These are phyloP conservation scores for Vanessa atalanta DNA, from an alignment of 1,140 invertebrate genomes.

Conservation along the genomic window DNA sequence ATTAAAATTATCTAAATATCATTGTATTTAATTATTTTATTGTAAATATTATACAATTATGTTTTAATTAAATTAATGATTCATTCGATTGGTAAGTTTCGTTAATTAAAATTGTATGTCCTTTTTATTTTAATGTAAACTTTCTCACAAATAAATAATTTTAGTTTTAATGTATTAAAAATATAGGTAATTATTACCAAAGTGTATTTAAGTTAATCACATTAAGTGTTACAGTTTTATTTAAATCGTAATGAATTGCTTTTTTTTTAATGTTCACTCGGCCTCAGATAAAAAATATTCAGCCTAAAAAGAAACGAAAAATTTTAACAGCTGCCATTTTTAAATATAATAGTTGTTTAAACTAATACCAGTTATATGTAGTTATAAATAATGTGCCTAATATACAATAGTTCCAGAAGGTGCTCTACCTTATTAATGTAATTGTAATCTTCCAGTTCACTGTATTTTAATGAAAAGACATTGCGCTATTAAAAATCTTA, in stretches of 20 bases:
- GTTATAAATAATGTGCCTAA: constrained; percentile 59
- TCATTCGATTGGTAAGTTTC: constrained; percentile 32
- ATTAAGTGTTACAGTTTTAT: constrained; percentile 28
- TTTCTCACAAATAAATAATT: constrained; percentile 59
- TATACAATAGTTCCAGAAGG: constrained; percentile 63
- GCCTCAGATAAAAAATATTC: constrained; percentile 12
- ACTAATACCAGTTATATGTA: constrained; percentile 49
- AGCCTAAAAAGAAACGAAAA: not conserved
- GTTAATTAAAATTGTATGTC: constrained; percentile 42
- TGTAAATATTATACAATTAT: constrained; percentile 46
- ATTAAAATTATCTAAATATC: constrained; percentile 31
- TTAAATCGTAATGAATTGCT: not conserved
- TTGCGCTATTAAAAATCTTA: constrained; percentile 34
- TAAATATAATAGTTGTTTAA: constrained; percentile 21
- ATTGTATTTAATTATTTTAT: constrained; percentile 45
- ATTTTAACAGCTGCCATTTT: constrained; percentile 1
- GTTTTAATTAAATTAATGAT: constrained; percentile 44
- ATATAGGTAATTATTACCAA: constrained; percentile 76
- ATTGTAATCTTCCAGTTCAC: constrained; percentile 49
- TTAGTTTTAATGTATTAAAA: constrained; percentile 59
- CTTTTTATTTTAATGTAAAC: constrained; percentile 27
- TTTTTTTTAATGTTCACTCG: constrained; percentile 12
- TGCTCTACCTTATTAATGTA: constrained; percentile 53
- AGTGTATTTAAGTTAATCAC: constrained; percentile 69
- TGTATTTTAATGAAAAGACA: constrained; percentile 31